Base-by-base conservation (phyloP, 2,113 vertebrate species). In the Percina caprodes region DNA sequence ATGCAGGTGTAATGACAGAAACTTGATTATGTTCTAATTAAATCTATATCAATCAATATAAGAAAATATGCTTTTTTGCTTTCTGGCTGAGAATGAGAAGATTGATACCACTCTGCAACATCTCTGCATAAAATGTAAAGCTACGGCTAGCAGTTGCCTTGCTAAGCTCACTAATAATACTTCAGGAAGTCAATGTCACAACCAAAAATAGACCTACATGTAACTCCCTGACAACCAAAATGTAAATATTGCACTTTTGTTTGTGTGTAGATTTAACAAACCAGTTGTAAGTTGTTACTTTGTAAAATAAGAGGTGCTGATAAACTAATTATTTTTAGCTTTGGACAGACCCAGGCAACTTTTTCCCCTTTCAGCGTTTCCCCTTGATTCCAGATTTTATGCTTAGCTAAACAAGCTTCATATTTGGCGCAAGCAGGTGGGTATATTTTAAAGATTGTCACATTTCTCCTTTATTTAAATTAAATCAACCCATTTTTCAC, bases 41-140 rank as follows among this genome's bases (percentile, higher is more conserved):
- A 75, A 74, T 74, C 58, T 67, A 79, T 30, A 21, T 63, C 11
- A 58, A 10, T 67, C 51, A 45, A 10, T 30, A 30, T 30, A 55
- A 11, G 14, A n/a, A 77, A 77, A 62, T 6, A 23, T 5, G 1
- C 16, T 48, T n/a, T 30, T 72, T 80, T 76, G 55, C 30, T 72
- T 79, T 83, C 16, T 73, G 58, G 18, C 19, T 23, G 26, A 39
- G 42, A 62, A 35, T 45, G 24, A 60, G 42, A 56, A 33, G 9
- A 58, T 45, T 5, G 5, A 72, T 49, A 35, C 18, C 14, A 58
- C 56, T 55, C 6, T 5, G 30, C 30, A 21, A 54, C 7, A 73
- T 39, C 11, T 21, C 14, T 35, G 19, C 45, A 55, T 13, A 23
- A 14, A 49, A 48, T 42, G 21, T 18, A 52, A 62, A 52, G 71